A percentile compares a stretch with the other conserved stretches of the same genome.
Conservation (phyloP, 1,140 invertebrate genomes). For the Procambarus clarkii region DNA sequence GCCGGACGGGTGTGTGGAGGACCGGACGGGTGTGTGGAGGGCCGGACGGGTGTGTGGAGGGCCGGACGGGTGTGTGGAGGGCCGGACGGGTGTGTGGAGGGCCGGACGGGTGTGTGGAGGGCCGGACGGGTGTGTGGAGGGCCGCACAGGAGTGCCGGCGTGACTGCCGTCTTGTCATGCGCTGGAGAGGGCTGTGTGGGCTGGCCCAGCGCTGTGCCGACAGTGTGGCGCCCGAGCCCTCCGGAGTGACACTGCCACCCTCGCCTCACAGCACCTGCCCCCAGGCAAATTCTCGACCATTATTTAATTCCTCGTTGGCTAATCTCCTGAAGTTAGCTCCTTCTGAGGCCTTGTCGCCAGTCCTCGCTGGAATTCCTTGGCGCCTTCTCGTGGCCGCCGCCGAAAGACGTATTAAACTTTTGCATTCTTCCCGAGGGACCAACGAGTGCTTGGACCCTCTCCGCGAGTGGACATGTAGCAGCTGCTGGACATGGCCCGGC, state of each 20-base stretch:
- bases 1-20: not conserved
- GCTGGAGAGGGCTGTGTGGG: not conserved
- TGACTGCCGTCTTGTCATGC: not conserved
- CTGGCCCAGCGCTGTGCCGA: not conserved
- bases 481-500: not conserved
- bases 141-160: not conserved
- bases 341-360: not conserved
- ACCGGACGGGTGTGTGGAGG: too few relatives aligned
- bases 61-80: not conserved
- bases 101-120: not conserved
- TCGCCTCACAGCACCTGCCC: not conserved
- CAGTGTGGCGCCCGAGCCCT: slow-evolving; percentile 12
- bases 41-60: too few relatives aligned
- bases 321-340: not conserved
- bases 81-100: not conserved
- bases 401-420: not conserved
- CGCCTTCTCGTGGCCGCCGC: not conserved
- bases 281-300: not conserved
- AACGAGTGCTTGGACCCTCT: not conserved
- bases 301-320: not conserved
- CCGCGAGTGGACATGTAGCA: not conserved
- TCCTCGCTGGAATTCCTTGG: not conserved
- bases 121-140: not conserved
- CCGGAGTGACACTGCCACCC: not conserved
- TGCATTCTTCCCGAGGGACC: not conserved